These are phyloP conservation scores for Lasioglossum figueresi DNA, from an alignment of 2,888 invertebrate genomes.

Conservation along the genomic window DNA sequence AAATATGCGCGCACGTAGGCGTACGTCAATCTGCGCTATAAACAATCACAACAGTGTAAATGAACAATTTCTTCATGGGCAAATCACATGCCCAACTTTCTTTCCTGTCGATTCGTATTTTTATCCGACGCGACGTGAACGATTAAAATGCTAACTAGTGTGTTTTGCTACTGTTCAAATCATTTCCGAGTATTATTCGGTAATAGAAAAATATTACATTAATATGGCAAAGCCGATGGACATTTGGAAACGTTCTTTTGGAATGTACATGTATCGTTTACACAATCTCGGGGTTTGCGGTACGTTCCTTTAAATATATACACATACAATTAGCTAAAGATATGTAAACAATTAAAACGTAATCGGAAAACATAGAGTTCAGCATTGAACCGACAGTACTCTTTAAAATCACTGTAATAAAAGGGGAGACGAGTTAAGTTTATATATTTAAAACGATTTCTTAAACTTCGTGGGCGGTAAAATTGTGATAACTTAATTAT, in stretches of 20 bases:
- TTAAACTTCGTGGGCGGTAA: conserved; percentile 3
- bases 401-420: background rate
- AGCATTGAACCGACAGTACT: background rate
- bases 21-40: conserved; percentile 77
- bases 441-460: background rate
- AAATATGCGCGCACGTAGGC: conserved; percentile 69
- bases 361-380: background rate
- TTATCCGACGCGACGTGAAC: conserved; percentile 5
- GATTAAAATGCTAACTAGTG: background rate
- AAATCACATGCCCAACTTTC: conserved; percentile 4
- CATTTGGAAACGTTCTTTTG: conserved; percentile 17
- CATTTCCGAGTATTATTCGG: background rate
- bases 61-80: conserved; percentile 28
- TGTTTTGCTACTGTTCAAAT: conserved; percentile 21
- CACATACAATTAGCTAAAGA: conserved; percentile 31
- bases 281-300: conserved; percentile 33
- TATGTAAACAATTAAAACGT: conserved; percentile 3
- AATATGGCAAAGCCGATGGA: conserved; percentile 31
- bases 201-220: conserved; percentile 50
- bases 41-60: conserved; percentile 24
- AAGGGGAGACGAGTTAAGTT: background rate
- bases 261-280: conserved; percentile 34
- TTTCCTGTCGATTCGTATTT: background rate
- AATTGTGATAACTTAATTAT: conserved; percentile 20
- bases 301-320: conserved; percentile 21